Conservation (phyloP, 2,888 invertebrate species). For the Leptopilina drosophilae region DNA sequence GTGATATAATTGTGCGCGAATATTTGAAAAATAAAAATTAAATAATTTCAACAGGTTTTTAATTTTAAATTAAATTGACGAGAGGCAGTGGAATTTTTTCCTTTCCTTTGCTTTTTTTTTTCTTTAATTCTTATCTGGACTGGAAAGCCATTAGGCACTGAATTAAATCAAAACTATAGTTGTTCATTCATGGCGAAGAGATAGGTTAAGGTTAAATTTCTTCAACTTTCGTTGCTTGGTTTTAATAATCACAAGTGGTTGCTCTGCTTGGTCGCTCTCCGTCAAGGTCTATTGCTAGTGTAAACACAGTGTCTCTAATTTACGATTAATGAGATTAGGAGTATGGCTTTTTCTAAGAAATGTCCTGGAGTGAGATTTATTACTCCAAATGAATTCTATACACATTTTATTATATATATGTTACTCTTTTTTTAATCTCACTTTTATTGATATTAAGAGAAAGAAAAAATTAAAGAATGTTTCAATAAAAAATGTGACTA, state of each 20-base stretch:
- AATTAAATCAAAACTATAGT: constrained; percentile 35
- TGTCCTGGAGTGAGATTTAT: constrained; percentile 11
- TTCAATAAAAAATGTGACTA: no score
- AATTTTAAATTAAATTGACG: not conserved
- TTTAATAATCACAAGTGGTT: constrained; percentile 6
- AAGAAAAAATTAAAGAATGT: no score
- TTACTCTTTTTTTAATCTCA: no score
- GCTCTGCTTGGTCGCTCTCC: not conserved
- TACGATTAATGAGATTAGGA: constrained; percentile 24
- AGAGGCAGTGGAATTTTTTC: constrained; percentile 18
- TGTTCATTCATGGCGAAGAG: constrained; percentile 22
- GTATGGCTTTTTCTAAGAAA: not conserved
- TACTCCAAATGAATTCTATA: not conserved
- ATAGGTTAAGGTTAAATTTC: constrained; percentile 35
- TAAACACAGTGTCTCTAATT: constrained; percentile 23
- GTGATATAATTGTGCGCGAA: no score
- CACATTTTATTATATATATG: no score
- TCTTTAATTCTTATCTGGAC: constrained; percentile 2
- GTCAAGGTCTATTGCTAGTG: constrained; percentile 7
- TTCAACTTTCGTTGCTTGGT: constrained; percentile 18
- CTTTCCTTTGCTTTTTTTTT: no score
- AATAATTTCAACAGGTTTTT: not conserved
- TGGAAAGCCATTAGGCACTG: not conserved
- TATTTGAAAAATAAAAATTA: not conserved
- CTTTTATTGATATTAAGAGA: no score